Conservation (phyloP, 2,888 invertebrate species). For the Heliconius ethilla region DNA sequence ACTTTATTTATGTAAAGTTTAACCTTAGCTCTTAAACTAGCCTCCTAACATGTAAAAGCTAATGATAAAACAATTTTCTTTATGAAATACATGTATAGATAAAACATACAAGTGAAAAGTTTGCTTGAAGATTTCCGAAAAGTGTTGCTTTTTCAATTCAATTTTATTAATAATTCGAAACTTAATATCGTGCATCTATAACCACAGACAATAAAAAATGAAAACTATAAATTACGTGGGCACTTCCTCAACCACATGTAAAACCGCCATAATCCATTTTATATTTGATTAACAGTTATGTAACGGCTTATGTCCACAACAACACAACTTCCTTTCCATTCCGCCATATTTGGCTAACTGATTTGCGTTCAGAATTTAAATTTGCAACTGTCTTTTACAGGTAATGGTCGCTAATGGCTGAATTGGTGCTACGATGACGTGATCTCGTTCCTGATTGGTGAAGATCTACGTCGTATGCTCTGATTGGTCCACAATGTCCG, state of each 20-base stretch:
- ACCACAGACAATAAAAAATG: not conserved
- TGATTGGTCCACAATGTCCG: slow-evolving; percentile 74
- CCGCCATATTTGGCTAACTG: slow-evolving; percentile 52
- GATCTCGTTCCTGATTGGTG: slow-evolving; percentile 59
- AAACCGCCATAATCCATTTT: slow-evolving; percentile 42
- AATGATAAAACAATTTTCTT: too few relatives aligned
- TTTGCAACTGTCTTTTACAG: slow-evolving; percentile 47
- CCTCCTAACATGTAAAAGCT: too few relatives aligned
- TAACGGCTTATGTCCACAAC: slow-evolving; percentile 52
- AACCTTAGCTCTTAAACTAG: not conserved
- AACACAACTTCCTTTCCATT: slow-evolving; percentile 52
- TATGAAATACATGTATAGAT: not conserved
- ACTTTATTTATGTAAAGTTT: not conserved
- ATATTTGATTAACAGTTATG: slow-evolving; percentile 51
- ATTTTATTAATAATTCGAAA: not conserved
- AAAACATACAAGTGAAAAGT: not conserved
- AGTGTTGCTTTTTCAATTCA: too few relatives aligned
- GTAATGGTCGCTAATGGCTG: slow-evolving; percentile 50
- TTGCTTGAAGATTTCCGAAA: not conserved
- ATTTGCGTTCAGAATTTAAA: slow-evolving; percentile 55
- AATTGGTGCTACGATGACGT: slow-evolving; percentile 55
- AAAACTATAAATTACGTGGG: slow-evolving; percentile 23
- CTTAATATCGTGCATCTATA: not conserved
- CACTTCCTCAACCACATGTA: slow-evolving; percentile 32
- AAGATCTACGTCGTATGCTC: slow-evolving; percentile 52